Conservation (phyloP, 2,797 vertebrate species). For the Acestrorhynchus altus region DNA sequence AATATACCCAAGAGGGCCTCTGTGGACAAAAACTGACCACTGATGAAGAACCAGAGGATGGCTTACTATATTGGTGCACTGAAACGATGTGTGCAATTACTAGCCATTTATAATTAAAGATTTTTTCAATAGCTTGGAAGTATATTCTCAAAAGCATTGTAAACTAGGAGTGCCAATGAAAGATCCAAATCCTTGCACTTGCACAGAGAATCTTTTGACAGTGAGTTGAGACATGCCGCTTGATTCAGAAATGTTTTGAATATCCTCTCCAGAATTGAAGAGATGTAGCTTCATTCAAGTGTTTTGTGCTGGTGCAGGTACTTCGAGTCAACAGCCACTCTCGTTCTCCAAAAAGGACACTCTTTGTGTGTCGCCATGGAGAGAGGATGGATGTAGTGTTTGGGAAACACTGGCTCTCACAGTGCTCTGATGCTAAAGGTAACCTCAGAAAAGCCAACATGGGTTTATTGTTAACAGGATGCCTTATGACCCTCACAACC, state of each 20-base stretch:
- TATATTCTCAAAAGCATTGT: background rate
- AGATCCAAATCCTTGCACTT: background rate
- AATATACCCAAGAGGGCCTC: no score
- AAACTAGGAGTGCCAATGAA: background rate
- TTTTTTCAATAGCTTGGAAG: background rate
- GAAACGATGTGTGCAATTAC: no score
- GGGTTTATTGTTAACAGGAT: background rate
- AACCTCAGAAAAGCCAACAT: constrained; percentile 37
- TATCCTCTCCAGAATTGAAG: background rate
- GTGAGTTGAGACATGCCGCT: background rate
- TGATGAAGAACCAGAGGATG: no score
- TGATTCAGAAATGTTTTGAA: background rate
- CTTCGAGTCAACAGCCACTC: constrained; percentile 79
- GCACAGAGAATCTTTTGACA: no score
- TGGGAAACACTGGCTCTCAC: constrained; percentile 96
- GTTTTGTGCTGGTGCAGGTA: constrained; percentile 74
- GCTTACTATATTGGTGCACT: no score
- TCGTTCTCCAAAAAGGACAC: constrained; percentile 85
- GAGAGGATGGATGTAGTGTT: constrained; percentile 99
- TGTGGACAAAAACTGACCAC: no score
- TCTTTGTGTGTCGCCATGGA: constrained; percentile 96
- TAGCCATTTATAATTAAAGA: background rate
- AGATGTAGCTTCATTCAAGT: background rate
- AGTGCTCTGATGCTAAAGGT: constrained; percentile 98
- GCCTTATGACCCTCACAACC: background rate